phyloP scores from a whole-genome alignment of 35 echinoderm and acorn worm genomes.

The Ptychodera flava region DNA sequence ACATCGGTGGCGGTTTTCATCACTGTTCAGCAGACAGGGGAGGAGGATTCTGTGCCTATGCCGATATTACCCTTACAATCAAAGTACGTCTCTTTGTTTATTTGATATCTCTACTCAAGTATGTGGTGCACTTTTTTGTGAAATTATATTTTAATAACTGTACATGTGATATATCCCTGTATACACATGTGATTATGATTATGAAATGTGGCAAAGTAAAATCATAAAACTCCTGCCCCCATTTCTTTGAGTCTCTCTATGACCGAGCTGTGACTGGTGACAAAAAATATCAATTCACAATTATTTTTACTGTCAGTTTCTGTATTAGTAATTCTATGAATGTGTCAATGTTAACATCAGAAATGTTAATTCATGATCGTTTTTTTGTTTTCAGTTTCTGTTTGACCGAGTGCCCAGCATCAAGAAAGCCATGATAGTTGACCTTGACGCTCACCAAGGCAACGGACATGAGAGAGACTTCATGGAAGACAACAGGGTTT shows the following conservation, averaged over 20 bases:
- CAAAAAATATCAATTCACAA: too few species aligned
- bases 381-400: slow-evolving; percentile 36
- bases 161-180: neutral
- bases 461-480: slow-evolving; percentile 95
- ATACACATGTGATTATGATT: too few species aligned
- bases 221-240: too few species aligned
- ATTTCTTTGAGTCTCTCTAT: too few species aligned
- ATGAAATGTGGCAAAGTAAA: too few species aligned
- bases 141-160: neutral
- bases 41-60: slow-evolving; percentile 96
- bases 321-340: too few species aligned
- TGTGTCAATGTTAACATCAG: too few species aligned
- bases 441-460: slow-evolving; percentile 90
- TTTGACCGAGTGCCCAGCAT: slow-evolving; percentile 34
- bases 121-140: too few species aligned
- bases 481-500: slow-evolving; percentile 68
- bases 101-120: too few species aligned
- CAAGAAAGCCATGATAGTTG: slow-evolving; percentile 85
- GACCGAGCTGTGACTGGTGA: too few species aligned
- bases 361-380: too few species aligned
- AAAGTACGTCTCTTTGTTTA: neutral
- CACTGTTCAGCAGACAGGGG: slow-evolving; percentile 83
- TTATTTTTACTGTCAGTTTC: too few species aligned
- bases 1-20: slow-evolving; percentile 91
- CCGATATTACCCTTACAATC: slow-evolving; percentile 84